Base-by-base conservation (phyloP, 1,140 invertebrate species). In the Solenopsis fugax region DNA sequence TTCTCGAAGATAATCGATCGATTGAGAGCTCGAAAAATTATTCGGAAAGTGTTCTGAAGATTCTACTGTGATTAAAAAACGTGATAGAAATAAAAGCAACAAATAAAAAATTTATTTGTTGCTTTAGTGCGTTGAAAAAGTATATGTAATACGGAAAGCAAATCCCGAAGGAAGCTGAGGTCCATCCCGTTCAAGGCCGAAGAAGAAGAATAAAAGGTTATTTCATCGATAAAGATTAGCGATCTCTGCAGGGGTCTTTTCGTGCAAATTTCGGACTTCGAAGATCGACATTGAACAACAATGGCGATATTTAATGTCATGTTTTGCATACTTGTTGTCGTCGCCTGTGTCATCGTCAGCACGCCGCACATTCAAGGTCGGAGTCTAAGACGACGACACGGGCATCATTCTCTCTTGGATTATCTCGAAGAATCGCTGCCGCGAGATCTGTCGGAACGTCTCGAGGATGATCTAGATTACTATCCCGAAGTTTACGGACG, bases 281-380 rank as follows among this genome's bases (percentile, higher is more conserved):
- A n/a, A 72, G 2, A 72, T 48, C 24, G 12, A 48, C 29, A 29
- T 29, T 29, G 29, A 29, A 29, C 29, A 2, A 72, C 9, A 84
- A 84, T 84, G 80, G 29, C 41, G 54, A 10, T 58, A 60, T 34
- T 73, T 37, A 13, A 10, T 18, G 10, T 58, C 52, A 1, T 24
- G 50, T 48, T 37, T n/a, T 60, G 54, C 69, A n/a, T 84, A 29
- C 7, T 9, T 24, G 13, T 12, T 60, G 7, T 84, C 7, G 21
- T 50, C 13, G 41, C 4, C 18, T 62, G 24, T 75, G 56, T 84
- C 29, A 48, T 81, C 64, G 24, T 84, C 24, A 34, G 29, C 54
- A 50, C 12, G 7, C 4, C 48, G 34, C 4, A 41, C 18, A 29
- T 82, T 56, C 54, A 73, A 52, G 13, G 65, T 1, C 41, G 34